phyloP scores from a whole-genome alignment of 2,797 vertebrate species.

The Parotocinclus haroldoi region DNA sequence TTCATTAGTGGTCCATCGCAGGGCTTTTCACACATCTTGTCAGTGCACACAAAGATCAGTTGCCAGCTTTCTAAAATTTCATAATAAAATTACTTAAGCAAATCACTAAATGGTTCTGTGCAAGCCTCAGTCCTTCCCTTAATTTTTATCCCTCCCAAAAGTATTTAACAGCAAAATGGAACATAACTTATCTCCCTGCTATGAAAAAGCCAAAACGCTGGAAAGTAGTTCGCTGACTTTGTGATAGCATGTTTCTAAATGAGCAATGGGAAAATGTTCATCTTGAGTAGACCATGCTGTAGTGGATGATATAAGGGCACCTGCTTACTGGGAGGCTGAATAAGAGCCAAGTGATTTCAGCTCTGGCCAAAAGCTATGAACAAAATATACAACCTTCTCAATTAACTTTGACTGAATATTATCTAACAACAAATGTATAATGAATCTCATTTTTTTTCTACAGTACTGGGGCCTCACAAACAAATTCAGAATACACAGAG shows the following conservation, averaged over 20 bases:
- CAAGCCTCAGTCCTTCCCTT: background rate
- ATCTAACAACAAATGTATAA: no score
- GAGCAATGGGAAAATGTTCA: background rate
- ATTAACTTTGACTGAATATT: no score
- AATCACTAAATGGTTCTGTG: slow-evolving; percentile 20
- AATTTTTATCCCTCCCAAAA: background rate
- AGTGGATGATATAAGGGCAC: background rate
- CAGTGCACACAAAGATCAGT: background rate
- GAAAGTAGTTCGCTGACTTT: background rate
- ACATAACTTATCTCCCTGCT: background rate
- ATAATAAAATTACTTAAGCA: slow-evolving; percentile 3
- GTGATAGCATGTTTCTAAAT: background rate
- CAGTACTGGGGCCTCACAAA: no score
- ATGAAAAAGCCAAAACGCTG: background rate
- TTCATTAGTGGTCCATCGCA: no score
- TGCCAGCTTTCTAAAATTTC: slow-evolving; percentile 12
- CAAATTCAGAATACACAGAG: no score
- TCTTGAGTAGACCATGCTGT: no score
- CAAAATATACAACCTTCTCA: no score
- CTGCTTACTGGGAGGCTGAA: no score
- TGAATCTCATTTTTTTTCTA: no score
- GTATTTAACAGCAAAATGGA: background rate
- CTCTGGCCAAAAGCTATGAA: no score
- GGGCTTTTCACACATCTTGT: background rate
- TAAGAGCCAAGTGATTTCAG: no score